Conservation (phyloP, 2,888 invertebrate species). For the Microplitis manilae region DNA sequence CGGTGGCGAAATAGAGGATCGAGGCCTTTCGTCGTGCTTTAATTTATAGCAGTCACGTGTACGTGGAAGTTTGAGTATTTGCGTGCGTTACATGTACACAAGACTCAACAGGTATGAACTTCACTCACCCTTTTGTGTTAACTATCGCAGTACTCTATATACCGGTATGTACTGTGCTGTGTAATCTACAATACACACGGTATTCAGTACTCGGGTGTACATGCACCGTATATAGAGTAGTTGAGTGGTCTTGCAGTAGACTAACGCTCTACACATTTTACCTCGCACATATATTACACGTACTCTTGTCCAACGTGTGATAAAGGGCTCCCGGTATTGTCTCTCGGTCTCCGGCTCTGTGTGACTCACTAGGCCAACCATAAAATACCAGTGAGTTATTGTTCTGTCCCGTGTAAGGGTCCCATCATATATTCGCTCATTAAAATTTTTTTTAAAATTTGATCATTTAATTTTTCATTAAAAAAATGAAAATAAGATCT, state of each 20-base stretch:
- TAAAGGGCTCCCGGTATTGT: constrained; percentile 66
- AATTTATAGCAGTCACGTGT: neutral
- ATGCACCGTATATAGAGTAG: neutral
- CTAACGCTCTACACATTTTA: constrained; percentile 25
- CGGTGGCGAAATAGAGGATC: neutral
- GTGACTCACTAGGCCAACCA: constrained; percentile 65
- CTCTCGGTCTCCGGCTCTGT: constrained; percentile 53
- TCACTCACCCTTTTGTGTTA: constrained; percentile 23
- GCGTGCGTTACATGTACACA: constrained; percentile 16
- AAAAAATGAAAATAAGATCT: neutral
- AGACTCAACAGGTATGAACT: constrained; percentile 50
- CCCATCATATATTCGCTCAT: neutral
- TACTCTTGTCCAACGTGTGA: constrained; percentile 52
- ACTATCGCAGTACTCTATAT: constrained; percentile 29
- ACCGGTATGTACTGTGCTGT: neutral
- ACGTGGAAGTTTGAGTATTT: neutral
- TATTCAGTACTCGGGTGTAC: neutral
- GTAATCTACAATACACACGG: neutral
- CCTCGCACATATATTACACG: constrained; percentile 44
- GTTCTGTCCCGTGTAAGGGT: constrained; percentile 22
- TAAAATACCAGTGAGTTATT: constrained; percentile 64
- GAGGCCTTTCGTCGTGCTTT: no score
- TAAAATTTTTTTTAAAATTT: neutral
- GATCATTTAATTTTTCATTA: neutral
- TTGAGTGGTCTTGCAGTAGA: neutral